These are phyloP conservation scores for Melanotus villosus DNA, from an alignment of 2,888 invertebrate species.

Conservation along the genomic window DNA sequence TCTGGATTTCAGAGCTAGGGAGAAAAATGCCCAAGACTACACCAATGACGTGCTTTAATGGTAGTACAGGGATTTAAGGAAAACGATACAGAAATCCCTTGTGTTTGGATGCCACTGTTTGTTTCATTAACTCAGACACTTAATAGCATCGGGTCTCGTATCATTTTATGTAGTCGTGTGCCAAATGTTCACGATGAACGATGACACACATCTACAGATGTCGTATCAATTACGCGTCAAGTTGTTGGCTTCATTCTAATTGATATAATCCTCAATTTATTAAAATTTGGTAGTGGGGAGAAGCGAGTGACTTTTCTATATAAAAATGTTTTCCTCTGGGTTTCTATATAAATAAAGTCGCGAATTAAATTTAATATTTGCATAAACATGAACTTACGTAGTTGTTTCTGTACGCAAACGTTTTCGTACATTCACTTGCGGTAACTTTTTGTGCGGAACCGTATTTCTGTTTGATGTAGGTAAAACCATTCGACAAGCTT, in stretches of 20 bases:
- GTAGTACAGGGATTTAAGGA: constrained; percentile 35
- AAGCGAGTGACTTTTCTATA: not conserved
- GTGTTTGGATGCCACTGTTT: constrained; percentile 21
- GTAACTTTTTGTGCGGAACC: not conserved
- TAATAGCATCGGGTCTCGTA: constrained; percentile 5
- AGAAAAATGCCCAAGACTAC: constrained; percentile 23
- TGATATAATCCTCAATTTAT: not conserved
- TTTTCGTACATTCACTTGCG: not conserved
- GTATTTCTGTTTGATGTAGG: not conserved
- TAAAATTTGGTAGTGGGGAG: not conserved
- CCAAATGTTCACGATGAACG: constrained; percentile 12
- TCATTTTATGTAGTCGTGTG: constrained; percentile 12
- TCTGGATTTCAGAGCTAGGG: constrained; percentile 17
- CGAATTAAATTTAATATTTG: constrained; percentile 14
- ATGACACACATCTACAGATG: constrained; percentile 17
- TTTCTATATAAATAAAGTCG: constrained; percentile 2
- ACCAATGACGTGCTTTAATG: constrained; percentile 38
- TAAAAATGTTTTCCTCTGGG: not conserved
- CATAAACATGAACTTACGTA: constrained; percentile 18
- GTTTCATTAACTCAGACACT: constrained; percentile 25
- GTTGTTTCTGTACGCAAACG: not conserved
- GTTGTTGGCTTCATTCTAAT: not conserved
- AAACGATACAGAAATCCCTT: constrained; percentile 27
- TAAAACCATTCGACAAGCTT: too few species aligned
- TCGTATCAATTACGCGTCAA: constrained; percentile 15